Evolutionary conservation across 2,888 invertebrate species (phyloP).

Genomic region (Cryptocephalus moraei): DNA sequence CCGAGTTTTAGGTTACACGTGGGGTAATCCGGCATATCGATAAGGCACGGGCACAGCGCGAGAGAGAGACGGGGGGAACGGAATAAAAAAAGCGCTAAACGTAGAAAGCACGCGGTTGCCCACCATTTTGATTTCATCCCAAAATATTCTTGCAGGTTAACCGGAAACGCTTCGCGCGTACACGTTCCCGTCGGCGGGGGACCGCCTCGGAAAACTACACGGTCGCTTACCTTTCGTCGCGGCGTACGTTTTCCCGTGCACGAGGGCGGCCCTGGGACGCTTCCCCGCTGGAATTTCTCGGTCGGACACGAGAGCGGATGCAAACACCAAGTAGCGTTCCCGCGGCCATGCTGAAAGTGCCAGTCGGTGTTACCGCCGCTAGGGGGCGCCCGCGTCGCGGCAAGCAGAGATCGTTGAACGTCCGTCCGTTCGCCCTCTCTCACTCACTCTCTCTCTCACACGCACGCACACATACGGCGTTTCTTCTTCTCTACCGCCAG

Average conservation of each 20-base stretch:
- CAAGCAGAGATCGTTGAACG: conserved; percentile 36
- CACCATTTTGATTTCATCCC: conserved; percentile 37
- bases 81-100: conserved; percentile 26
- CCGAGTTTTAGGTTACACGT: too few species aligned
- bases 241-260: too few species aligned
- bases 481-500: too few species aligned
- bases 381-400: conserved; percentile 22
- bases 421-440: conserved; percentile 7
- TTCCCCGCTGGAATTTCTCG: too few species aligned
- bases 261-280: too few species aligned
- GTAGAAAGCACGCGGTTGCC: conserved; percentile 36
- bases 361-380: conserved; percentile 27
- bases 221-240: conserved; percentile 14
- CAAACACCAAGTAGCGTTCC: conserved; percentile 20
- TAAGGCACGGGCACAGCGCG: conserved; percentile 10
- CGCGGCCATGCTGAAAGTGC: conserved; percentile 28
- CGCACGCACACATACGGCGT: too few species aligned
- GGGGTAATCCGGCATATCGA: conserved; percentile 1
- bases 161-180: conserved; percentile 32
- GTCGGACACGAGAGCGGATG: conserved; percentile 5
- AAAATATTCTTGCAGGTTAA: conserved; percentile 37
- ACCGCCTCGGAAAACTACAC: conserved; percentile 12
- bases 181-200: conserved; percentile 6
- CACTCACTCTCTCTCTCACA: too few species aligned
- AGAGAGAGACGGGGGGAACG: too few species aligned